Evolutionary conservation across 2,888 invertebrate genomes (phyloP), one percentile per base, ranked within the genome.

Genomic region (Melikaiella ostensackeni): DNA sequence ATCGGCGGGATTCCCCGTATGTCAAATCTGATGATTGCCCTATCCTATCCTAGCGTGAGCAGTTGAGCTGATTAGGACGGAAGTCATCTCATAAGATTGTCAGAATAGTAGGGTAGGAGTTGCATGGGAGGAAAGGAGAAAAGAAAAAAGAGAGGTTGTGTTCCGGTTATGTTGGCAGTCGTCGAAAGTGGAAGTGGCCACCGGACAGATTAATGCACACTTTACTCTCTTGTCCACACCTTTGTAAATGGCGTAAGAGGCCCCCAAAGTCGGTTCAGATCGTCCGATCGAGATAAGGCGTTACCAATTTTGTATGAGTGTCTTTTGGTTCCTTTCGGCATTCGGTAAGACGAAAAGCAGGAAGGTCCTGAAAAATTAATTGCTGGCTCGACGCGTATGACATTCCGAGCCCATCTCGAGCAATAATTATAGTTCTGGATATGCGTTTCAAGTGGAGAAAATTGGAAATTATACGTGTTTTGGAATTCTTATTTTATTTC

Each of bases 371-470:
- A 64, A 64, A 42, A 42, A 42, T 64, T 64, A 24, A 64, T 64
- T 64, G 64, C 64, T 42, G 24, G 16, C 42, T 64, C 16, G 64
- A 16, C 24, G 64, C 64, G 27, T 64, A 64, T 16, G 64, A 42
- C 64, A 64, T 64, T 64, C 64, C 64, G 24, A 38, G 42, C 64
- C 7, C 16, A 64, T 42, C 42, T 21, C 8, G 7, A 63, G 42
- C 64, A 42, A 64, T n/a, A n/a, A n/a, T n/a, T 64, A 16, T 64
- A 42, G 27, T 64, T 64, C 42, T 64, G 64, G 64, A 42, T n/a
- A 38, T 64, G 24, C 27, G 42, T 24, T 8, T 3, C 24, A 46
- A 30, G 0, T 1, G 0, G 13, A 1, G 11, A 38, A 55, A 74
- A 76, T 59, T 24, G 59, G 13, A 59, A 59, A 27, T 27, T 27